A percentile compares a stretch with the other conserved stretches of the same genome.
Conservation (phyloP, 2,797 vertebrate species). For the Neosalanx taihuensis region DNA sequence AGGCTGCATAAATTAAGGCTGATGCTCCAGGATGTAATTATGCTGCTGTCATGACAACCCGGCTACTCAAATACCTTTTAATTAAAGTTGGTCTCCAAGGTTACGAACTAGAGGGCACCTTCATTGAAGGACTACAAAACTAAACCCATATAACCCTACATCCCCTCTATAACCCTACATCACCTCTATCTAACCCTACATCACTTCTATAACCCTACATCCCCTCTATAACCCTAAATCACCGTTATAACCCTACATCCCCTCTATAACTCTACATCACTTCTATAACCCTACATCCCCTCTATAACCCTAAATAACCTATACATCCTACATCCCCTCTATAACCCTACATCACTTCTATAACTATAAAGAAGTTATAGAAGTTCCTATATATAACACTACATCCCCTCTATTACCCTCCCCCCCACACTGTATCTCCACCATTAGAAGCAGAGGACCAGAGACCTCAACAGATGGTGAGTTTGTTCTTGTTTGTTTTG, state of each 20-base stretch:
- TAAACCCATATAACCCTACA: conserved; percentile 77
- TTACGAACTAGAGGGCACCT: conserved; percentile 96
- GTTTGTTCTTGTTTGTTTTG: conserved; percentile 76
- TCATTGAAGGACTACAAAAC: conserved; percentile 68
- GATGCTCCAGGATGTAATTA: conserved; percentile 99
- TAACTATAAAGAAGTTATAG: too few relatives aligned
- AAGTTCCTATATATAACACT: too few relatives aligned
- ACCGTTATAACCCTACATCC: neutral
- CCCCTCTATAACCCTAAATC: neutral
- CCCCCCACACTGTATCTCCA: too few relatives aligned
- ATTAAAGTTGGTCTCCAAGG: conserved; percentile 99
- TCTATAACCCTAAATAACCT: too few relatives aligned
- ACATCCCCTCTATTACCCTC: too few relatives aligned
- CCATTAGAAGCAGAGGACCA: too few relatives aligned
- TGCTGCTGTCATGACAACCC: conserved; percentile 98
- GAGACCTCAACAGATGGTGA: conserved; percentile 70
- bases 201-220: too few relatives aligned
- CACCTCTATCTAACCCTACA: conserved; percentile 24
- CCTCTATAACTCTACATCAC: neutral
- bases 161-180: conserved; percentile 69
- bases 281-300: too few relatives aligned
- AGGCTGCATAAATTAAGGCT: conserved; percentile 97
- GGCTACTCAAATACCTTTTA: conserved; percentile 99
- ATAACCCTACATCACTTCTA: too few relatives aligned
- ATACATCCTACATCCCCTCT: too few relatives aligned